Evolutionary conservation across 2,888 invertebrate genomes (phyloP), one percentile per base, ranked within the genome.

Genomic region (Steromphala cineraria): DNA sequence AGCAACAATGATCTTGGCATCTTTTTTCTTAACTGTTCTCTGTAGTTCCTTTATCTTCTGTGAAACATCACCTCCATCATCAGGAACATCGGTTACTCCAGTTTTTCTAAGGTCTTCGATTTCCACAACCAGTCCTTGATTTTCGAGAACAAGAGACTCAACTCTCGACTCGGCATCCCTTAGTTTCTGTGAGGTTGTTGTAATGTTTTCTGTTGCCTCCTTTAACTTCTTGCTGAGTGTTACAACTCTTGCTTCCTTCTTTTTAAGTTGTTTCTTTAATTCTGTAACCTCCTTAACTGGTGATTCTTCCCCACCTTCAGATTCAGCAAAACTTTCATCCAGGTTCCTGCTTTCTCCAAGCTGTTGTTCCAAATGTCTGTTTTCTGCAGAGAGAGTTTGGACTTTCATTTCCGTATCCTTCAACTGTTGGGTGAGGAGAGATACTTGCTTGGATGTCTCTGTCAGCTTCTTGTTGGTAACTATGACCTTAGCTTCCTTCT

Each of bases 231-330:
- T 89, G 24, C 78, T 85, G 15, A 86, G 71, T 56, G 87, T 86
- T 5, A 85, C 84, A 74, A 88, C 83, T 78, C 84, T 87, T 1
- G 88, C 88, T 82, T 88, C 89, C 67, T 86, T 86, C 24, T 88
- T 84, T 80, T 88, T 89, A 36, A 88, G 81, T 2, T 86, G 75
- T 83, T 88, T 90, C 67, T 83, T 81, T 3, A 83, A 55, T 17
- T 80, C 80, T 53, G 79, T 17, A 7, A 83, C 24, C 62, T 85
- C 83, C 24, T 53, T 75, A 10, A 21, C 53, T 52, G 53, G 21
- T 21, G 17, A 46, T 19, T 24, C 76, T 87, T 36, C 67, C 77
- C 83, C 53, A 56, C n/a, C 40, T 75, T 81, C 53, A 84, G 62
- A 13, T 74, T 53, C 75, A 21, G 75, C 52, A 31, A 75, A 75